These are phyloP conservation scores for Panagrolaimus sp. DNA, from an alignment of 1,140 invertebrate species.

Conservation along the genomic window DNA sequence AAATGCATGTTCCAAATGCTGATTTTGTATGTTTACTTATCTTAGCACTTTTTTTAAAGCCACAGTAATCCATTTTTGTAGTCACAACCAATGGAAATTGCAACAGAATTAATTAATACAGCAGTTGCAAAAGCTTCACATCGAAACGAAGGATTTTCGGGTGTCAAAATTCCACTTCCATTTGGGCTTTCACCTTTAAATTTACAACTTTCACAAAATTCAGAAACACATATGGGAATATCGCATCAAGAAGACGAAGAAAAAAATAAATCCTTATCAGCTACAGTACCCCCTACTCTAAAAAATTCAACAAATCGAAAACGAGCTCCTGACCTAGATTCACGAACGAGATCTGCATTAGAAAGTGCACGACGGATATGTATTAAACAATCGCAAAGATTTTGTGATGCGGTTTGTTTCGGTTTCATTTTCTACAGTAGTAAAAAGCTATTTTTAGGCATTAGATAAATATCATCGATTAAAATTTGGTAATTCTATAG, in stretches of 20 bases:
- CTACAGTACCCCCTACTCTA: neutral
- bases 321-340: neutral
- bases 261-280: neutral
- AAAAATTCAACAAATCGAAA: no score
- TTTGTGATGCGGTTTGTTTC: neutral
- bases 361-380: neutral
- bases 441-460: neutral
- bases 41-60: no score
- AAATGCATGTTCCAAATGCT: slow-evolving; percentile 14
- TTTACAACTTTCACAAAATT: slow-evolving; percentile 14
- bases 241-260: slow-evolving; percentile 1
- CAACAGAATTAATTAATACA: slow-evolving; percentile 17
- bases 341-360: neutral
- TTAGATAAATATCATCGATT: slow-evolving; percentile 20
- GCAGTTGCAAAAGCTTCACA: slow-evolving; percentile 15
- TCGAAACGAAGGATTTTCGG: slow-evolving; percentile 11
- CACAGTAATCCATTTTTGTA: slow-evolving; percentile 8
- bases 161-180: slow-evolving; percentile 19
- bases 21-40: slow-evolving; percentile 11
- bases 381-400: neutral
- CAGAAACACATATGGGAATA: slow-evolving; percentile 16
- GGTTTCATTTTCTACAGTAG: no score
- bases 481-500: slow-evolving; percentile 2
- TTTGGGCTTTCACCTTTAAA: slow-evolving; percentile 18
- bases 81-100: slow-evolving; percentile 10